Percentiles rank a stretch among this genome's conserved stretches.
Conservation (phyloP, 2,113 vertebrate genomes). For the Corythoichthys haematopterus region DNA sequence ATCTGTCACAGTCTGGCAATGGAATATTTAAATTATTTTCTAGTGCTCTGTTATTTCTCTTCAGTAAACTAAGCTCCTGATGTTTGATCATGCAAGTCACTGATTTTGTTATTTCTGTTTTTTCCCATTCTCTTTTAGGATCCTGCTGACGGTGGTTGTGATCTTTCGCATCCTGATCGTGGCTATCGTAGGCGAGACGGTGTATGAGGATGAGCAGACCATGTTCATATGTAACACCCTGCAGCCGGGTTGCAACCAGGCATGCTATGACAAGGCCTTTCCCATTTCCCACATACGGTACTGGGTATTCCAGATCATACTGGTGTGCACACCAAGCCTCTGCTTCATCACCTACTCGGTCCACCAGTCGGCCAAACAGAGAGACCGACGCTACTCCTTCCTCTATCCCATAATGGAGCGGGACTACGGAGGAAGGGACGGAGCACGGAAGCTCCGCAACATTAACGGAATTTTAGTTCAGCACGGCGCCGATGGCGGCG, state of each 20-base stretch:
- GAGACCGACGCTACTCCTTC: slow-evolving; percentile 77
- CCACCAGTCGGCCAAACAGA: slow-evolving; percentile 84
- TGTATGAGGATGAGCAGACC: slow-evolving; percentile 87
- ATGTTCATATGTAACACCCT: slow-evolving; percentile 90
- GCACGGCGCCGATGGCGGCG: slow-evolving; percentile 48
- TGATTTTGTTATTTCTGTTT: slow-evolving; percentile 16
- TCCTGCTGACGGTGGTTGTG: slow-evolving; percentile 87
- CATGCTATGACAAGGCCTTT: slow-evolving; percentile 87
- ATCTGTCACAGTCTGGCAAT: not conserved
- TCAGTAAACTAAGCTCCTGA: not conserved
- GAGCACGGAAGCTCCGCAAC: slow-evolving; percentile 65
- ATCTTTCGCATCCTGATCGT: slow-evolving; percentile 90
- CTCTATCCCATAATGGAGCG: slow-evolving; percentile 78
- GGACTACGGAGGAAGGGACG: slow-evolving; percentile 65
- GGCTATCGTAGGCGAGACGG: slow-evolving; percentile 86
- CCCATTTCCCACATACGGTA: slow-evolving; percentile 90
- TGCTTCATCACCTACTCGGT: slow-evolving; percentile 91
- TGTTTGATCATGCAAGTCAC: not conserved
- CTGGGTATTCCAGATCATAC: slow-evolving; percentile 91
- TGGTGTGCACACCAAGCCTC: slow-evolving; percentile 87
- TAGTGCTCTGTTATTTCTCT: not conserved
- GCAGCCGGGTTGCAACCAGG: slow-evolving; percentile 86
- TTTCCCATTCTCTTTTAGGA: slow-evolving; percentile 63
- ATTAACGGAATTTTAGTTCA: slow-evolving; percentile 75
- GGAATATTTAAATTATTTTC: not conserved